Percentiles rank a stretch among this genome's conserved stretches.
Evolutionary conservation across 1,140 invertebrate species (phyloP).

Genomic region (Megalonaias nervosa): DNA sequence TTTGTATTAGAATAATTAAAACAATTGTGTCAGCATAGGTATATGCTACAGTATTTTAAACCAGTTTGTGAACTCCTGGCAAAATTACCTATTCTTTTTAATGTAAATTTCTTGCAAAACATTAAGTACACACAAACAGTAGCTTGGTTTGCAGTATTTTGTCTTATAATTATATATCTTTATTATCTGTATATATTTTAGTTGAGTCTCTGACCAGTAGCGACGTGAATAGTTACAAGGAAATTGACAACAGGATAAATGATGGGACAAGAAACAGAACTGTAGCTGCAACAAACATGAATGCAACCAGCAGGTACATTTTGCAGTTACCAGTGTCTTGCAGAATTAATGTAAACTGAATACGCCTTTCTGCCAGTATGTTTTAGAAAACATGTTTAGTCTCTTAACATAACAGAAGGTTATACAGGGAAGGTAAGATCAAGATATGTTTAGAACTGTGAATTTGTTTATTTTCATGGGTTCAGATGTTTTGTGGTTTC

Average conservation of each 20-base stretch:
- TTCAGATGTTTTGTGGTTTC: too few relatives aligned
- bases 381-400: neutral
- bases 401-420: neutral
- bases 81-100: too few relatives aligned
- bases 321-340: neutral
- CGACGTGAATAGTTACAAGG: slow-evolving; percentile 74
- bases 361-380: neutral
- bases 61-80: too few relatives aligned
- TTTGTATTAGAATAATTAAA: too few relatives aligned
- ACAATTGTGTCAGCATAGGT: too few relatives aligned
- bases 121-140: too few relatives aligned
- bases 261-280: slow-evolving; percentile 77
- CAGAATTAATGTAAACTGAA: neutral
- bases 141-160: too few relatives aligned
- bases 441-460: too few relatives aligned
- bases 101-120: too few relatives aligned
- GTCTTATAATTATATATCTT: too few relatives aligned
- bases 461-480: too few relatives aligned
- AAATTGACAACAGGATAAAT: slow-evolving; percentile 76
- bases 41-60: too few relatives aligned
- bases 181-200: slow-evolving; percentile 54
- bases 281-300: slow-evolving; percentile 79
- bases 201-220: slow-evolving; percentile 75
- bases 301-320: slow-evolving; percentile 76
- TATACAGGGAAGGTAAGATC: neutral